A percentile compares a stretch with the other conserved stretches of the same genome.
phyloP scores from a whole-genome alignment of 2,888 invertebrate genomes.

The Ochropleura plecta region DNA sequence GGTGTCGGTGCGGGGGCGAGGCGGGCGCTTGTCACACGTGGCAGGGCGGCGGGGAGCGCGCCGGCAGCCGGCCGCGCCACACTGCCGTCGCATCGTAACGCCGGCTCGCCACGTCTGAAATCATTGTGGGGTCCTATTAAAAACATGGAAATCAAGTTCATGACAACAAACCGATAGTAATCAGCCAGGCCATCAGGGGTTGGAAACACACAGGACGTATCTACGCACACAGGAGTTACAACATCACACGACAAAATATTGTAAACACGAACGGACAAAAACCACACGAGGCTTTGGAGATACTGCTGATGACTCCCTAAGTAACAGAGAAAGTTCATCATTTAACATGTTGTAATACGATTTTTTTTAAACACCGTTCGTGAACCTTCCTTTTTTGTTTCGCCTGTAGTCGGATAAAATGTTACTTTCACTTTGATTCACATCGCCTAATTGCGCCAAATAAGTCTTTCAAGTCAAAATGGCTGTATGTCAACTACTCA shows the following conservation, averaged over 20 bases:
- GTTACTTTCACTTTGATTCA: neutral
- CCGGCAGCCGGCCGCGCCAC: constrained; percentile 84
- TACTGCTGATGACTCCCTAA: constrained; percentile 8
- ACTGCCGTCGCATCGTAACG: constrained; percentile 75
- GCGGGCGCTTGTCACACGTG: constrained; percentile 78
- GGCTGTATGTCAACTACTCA: too few species aligned
- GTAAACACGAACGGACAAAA: constrained; percentile 29
- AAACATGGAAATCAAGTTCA: constrained; percentile 44
- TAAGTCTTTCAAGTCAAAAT: neutral
- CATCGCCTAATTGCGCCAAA: neutral
- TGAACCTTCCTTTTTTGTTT: neutral
- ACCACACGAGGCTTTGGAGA: constrained; percentile 14
- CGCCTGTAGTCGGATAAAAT: neutral
- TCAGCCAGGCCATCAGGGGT: constrained; percentile 61
- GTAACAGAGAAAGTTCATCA: constrained; percentile 36
- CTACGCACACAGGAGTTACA: constrained; percentile 21
- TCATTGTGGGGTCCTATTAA: constrained; percentile 47
- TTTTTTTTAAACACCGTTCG: neutral
- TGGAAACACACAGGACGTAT: constrained; percentile 30
- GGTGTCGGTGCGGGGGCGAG: constrained; percentile 42
- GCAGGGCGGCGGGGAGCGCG: constrained; percentile 84
- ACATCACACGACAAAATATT: constrained; percentile 34
- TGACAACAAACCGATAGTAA: constrained; percentile 24
- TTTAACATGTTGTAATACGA: neutral
- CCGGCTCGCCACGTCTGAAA: constrained; percentile 85